phyloP scores from a whole-genome alignment of 2,797 vertebrate genomes.

The Gobio occitaniae region DNA sequence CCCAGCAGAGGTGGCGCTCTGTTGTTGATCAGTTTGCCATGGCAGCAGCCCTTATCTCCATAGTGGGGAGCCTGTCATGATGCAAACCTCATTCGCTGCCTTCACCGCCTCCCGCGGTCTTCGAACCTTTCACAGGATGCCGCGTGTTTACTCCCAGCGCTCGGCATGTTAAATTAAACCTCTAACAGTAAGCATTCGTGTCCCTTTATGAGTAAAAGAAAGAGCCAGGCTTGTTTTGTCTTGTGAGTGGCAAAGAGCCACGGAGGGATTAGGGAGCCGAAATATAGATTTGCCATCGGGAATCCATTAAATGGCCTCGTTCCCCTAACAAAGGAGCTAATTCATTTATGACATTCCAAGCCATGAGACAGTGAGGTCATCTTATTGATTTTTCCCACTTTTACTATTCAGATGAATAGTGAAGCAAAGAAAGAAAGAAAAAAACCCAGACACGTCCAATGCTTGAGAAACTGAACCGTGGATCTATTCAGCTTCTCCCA shows the following conservation, averaged over 20 bases:
- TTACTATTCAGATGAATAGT: slow-evolving; percentile 69
- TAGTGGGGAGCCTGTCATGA: slow-evolving; percentile 65
- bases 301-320: slow-evolving; percentile 69
- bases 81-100: slow-evolving; percentile 47
- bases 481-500: slow-evolving; percentile 64
- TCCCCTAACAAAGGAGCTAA: slow-evolving; percentile 72
- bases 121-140: slow-evolving; percentile 62
- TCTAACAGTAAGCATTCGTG: slow-evolving; percentile 59
- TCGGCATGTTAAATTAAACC: slow-evolving; percentile 65
- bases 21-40: slow-evolving; percentile 71
- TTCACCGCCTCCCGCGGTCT: slow-evolving; percentile 50
- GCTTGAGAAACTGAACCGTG: slow-evolving; percentile 49
- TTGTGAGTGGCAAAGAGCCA: slow-evolving; percentile 57
- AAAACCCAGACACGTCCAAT: slow-evolving; percentile 47
- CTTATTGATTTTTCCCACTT: slow-evolving; percentile 72
- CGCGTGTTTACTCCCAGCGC: slow-evolving; percentile 64
- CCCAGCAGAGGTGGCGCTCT: slow-evolving; percentile 72
- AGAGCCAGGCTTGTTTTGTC: slow-evolving; percentile 61
- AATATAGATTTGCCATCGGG: slow-evolving; percentile 67
- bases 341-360: slow-evolving; percentile 75
- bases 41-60: slow-evolving; percentile 74
- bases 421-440: slow-evolving; percentile 62
- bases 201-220: slow-evolving; percentile 53
- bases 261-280: slow-evolving; percentile 61
- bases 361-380: slow-evolving; percentile 75